These are phyloP conservation scores for Trematomus bernacchii DNA, from an alignment of 2,797 vertebrate species.

Conservation along the genomic window DNA sequence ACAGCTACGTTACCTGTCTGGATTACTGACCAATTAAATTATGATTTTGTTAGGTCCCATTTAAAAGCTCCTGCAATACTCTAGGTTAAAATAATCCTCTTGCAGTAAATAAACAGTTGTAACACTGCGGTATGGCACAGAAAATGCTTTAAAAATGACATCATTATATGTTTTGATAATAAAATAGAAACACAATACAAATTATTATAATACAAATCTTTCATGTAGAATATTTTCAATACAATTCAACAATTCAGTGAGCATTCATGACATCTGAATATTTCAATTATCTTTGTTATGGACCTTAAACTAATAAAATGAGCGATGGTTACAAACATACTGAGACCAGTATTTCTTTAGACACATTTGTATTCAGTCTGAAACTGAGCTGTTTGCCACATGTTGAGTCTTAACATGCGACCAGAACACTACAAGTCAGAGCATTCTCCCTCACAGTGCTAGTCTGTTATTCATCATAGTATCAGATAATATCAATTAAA, in stretches of 20 bases:
- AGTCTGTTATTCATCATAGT: background rate
- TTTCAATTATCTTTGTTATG: background rate
- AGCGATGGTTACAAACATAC: background rate
- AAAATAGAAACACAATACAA: slow-evolving; percentile 4
- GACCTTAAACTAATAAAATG: background rate
- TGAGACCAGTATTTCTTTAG: background rate
- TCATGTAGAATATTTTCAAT: background rate
- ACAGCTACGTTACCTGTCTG: slow-evolving; percentile 26
- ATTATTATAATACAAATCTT: background rate
- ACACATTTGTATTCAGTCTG: slow-evolving; percentile 1
- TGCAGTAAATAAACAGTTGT: slow-evolving; percentile 22
- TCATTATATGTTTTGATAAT: slow-evolving; percentile 29
- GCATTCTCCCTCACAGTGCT: background rate
- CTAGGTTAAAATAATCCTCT: slow-evolving; percentile 49
- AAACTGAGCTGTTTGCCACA: background rate
- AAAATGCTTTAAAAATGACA: slow-evolving; percentile 33
- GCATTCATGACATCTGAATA: background rate
- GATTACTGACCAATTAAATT: slow-evolving; percentile 43
- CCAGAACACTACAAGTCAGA: background rate
- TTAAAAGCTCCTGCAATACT: slow-evolving; percentile 16
- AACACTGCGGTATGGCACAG: slow-evolving; percentile 14
- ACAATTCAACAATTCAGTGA: background rate
- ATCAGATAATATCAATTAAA: background rate
- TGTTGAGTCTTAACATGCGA: slow-evolving; percentile 3
- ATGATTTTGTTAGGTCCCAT: slow-evolving; percentile 21